Conservation (phyloP, 2,888 invertebrate species). For the Patella depressa region DNA sequence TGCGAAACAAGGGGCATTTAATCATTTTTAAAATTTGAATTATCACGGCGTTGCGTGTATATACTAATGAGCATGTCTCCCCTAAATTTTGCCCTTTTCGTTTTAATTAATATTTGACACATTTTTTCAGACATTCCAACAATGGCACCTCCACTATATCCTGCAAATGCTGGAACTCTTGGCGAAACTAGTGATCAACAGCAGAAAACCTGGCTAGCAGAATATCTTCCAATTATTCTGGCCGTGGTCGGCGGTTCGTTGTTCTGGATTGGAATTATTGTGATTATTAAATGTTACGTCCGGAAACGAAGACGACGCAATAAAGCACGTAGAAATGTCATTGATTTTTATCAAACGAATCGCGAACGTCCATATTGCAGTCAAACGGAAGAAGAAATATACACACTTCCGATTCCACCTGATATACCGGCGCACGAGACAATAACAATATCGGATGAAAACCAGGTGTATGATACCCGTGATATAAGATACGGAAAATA, state of each 20-base stretch:
- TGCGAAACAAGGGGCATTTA: too few relatives aligned
- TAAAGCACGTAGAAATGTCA: neutral
- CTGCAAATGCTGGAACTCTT: neutral
- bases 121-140: neutral
- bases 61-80: too few relatives aligned
- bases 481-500: neutral
- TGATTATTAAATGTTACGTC: slow-evolving; percentile 7
- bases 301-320: neutral
- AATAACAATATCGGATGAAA: neutral
- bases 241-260: neutral
- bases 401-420: slow-evolving; percentile 9
- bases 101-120: neutral
- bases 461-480: neutral
- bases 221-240: slow-evolving; percentile 1
- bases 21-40: too few relatives aligned
- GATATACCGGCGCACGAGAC: slow-evolving; percentile 2
- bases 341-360: neutral
- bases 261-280: slow-evolving; percentile 1
- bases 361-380: neutral
- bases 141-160: neutral
- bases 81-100: too few relatives aligned
- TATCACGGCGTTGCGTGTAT: too few relatives aligned
- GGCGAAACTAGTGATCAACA: neutral
- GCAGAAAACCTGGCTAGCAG: neutral
- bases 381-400: neutral